phyloP scores from a whole-genome alignment of 2,113 vertebrate species.

The Colinus virginianus region DNA sequence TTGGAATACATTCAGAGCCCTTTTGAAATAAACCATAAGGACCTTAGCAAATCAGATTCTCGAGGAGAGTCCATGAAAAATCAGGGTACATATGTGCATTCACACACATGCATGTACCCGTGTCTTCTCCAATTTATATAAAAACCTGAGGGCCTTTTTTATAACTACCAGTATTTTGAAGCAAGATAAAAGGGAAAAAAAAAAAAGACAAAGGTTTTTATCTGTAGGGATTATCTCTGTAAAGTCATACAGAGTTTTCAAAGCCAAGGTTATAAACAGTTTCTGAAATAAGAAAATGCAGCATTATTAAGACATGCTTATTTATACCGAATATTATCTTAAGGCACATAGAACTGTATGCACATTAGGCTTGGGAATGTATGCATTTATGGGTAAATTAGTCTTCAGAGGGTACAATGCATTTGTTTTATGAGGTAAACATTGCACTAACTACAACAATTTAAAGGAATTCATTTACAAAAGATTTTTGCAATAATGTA shows the following conservation, averaged over 20 bases:
- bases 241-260: slow-evolving; percentile 12
- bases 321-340: slow-evolving; percentile 8
- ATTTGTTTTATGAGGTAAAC: slow-evolving; percentile 67
- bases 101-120: accelerated
- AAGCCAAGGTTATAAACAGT: slow-evolving; percentile 61
- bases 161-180: slow-evolving; percentile 29
- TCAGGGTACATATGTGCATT: neutral
- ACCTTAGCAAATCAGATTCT: slow-evolving; percentile 13
- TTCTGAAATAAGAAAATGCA: slow-evolving; percentile 2
- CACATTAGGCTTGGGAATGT: neutral
- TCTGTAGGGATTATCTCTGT: neutral
- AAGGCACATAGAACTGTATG: neutral
- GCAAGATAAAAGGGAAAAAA: neutral
- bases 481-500: slow-evolving; percentile 11
- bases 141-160: slow-evolving; percentile 1
- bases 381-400: slow-evolving; percentile 9
- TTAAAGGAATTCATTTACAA: slow-evolving; percentile 38
- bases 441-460: slow-evolving; percentile 46
- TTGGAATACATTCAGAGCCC: neutral
- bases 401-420: slow-evolving; percentile 41
- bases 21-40: slow-evolving; percentile 30
- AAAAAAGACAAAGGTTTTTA: neutral
- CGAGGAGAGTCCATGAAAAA: neutral
- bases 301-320: slow-evolving; percentile 18
- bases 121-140: slow-evolving; percentile 1